phyloP scores from a whole-genome alignment of 2,888 invertebrate species.

The Protodeltote pygarga region DNA sequence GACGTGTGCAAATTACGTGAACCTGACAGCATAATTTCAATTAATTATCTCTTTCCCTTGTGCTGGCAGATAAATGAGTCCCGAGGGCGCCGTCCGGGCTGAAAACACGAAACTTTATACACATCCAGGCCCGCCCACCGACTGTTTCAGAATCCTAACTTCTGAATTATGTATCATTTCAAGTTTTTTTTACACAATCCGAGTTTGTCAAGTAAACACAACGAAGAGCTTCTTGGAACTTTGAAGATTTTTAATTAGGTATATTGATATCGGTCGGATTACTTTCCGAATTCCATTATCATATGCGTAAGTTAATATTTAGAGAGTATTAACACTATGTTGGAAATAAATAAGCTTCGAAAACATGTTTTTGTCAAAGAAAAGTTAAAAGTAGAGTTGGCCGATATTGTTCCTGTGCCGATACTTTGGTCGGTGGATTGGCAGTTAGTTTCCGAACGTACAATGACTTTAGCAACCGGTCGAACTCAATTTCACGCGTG shows the following conservation, averaged over 20 bases:
- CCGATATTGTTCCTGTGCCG: slow-evolving; percentile 35
- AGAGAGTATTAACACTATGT: slow-evolving; percentile 11
- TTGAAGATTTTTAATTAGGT: slow-evolving; percentile 48
- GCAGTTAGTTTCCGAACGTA: slow-evolving; percentile 67
- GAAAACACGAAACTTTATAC: slow-evolving; percentile 77
- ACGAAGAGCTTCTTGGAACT: slow-evolving; percentile 51
- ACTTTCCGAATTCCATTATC: slow-evolving; percentile 9
- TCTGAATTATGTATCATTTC: slow-evolving; percentile 76
- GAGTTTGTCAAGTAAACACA: slow-evolving; percentile 58
- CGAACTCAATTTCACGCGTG: slow-evolving; percentile 86
- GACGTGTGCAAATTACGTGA: slow-evolving; percentile 58
- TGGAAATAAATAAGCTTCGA: slow-evolving; percentile 28
- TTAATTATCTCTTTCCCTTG: slow-evolving; percentile 77
- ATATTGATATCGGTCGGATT: slow-evolving; percentile 22
- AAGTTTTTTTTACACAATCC: slow-evolving; percentile 68
- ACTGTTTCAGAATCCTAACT: slow-evolving; percentile 61
- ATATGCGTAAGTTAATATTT: slow-evolving; percentile 26
- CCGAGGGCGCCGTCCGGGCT: slow-evolving; percentile 67
- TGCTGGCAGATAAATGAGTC: slow-evolving; percentile 75
- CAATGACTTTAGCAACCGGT: slow-evolving; percentile 73
- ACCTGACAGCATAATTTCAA: slow-evolving; percentile 74
- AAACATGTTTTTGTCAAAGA: slow-evolving; percentile 22
- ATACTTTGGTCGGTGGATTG: slow-evolving; percentile 53
- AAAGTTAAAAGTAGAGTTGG: slow-evolving; percentile 29
- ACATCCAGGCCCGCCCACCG: slow-evolving; percentile 63